These are phyloP conservation scores for Epinephelus malabaricus DNA, from an alignment of 2,797 vertebrate genomes.

Conservation along the genomic window DNA sequence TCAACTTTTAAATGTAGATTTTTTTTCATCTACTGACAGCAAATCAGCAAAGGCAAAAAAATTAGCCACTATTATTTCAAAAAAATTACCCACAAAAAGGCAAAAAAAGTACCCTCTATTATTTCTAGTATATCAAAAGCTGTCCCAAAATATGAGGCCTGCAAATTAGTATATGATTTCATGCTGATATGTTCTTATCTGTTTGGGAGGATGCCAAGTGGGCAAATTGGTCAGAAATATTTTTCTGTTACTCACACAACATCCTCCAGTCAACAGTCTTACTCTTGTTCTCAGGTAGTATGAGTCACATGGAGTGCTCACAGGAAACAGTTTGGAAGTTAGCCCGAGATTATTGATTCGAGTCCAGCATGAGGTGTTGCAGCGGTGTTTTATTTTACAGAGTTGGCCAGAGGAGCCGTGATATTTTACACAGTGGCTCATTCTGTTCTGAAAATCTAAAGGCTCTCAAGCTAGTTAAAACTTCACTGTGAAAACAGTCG, in stretches of 20 bases:
- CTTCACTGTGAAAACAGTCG: neutral
- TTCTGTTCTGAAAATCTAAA: neutral
- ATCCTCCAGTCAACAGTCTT: neutral
- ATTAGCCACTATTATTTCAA: neutral
- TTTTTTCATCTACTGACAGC: neutral
- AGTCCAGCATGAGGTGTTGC: conserved; percentile 3
- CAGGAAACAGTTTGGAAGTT: neutral
- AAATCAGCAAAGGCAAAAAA: neutral
- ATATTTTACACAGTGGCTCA: conserved; percentile 15
- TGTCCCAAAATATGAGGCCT: neutral
- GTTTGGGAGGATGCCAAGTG: neutral
- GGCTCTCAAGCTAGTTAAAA: conserved; percentile 4
- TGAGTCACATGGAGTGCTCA: neutral
- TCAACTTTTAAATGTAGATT: too few relatives aligned
- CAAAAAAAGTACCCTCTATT: neutral
- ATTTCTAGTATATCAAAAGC: neutral
- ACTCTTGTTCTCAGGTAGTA: neutral
- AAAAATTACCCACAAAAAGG: neutral
- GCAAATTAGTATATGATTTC: neutral
- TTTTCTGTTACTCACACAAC: neutral
- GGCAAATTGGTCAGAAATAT: neutral
- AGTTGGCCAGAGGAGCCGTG: neutral
- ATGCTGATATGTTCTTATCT: neutral
- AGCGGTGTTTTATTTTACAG: conserved; percentile 4
- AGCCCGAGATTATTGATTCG: neutral